These are phyloP conservation scores for Acanthisitta chloris DNA, from an alignment of 2,113 vertebrate genomes.

Conservation along the genomic window DNA sequence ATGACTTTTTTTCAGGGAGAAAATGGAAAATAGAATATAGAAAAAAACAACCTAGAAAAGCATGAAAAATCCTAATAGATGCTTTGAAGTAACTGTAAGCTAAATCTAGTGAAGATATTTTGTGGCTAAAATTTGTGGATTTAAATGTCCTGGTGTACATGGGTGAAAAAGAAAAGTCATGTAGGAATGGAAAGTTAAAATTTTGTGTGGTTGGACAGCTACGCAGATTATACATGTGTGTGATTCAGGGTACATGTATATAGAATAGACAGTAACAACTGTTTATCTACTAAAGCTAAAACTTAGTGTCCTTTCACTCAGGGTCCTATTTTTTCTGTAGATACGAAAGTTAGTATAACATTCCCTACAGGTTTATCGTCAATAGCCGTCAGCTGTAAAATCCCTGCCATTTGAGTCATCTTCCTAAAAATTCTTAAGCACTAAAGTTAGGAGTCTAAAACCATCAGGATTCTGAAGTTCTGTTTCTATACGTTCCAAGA, in stretches of 20 bases:
- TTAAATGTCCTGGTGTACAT: neutral
- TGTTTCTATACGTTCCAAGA: neutral
- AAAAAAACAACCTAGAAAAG: neutral
- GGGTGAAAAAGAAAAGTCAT: neutral
- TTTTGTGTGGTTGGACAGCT: neutral
- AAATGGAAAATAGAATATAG: neutral
- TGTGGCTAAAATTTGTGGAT: neutral
- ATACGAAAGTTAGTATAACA: neutral
- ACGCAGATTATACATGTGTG: neutral
- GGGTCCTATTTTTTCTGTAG: neutral
- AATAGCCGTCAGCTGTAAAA: rapidly evolving
- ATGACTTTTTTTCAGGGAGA: neutral
- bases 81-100: neutral
- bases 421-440: neutral
- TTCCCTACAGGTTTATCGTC: neutral
- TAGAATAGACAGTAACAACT: neutral
- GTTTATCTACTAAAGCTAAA: neutral
- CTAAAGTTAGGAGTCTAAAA: neutral
- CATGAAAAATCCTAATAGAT: neutral
- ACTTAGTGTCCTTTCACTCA: neutral
- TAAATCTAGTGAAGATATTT: neutral
- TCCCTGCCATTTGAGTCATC: neutral
- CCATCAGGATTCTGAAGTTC: neutral
- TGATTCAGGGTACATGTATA: neutral
- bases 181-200: neutral